Percentiles rank a stretch among this genome's conserved stretches.
phyloP scores from a whole-genome alignment of 23 tunicate species.

The Halocynthia roretzi region DNA sequence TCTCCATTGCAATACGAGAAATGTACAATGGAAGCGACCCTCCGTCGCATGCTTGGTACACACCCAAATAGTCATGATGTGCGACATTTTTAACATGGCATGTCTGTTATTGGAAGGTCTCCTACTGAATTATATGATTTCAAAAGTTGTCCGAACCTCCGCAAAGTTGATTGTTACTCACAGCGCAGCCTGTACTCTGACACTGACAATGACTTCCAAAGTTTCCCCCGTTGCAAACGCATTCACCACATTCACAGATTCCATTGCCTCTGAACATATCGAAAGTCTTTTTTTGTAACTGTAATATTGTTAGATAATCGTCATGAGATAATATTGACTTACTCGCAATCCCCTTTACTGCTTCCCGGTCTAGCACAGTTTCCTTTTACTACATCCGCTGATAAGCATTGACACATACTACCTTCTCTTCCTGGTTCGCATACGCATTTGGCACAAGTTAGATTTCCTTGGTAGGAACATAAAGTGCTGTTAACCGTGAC shows the following conservation, averaged over 20 bases:
- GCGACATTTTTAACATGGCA: too few species aligned
- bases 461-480: conserved; percentile 41
- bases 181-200: conserved; percentile 50
- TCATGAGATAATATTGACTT: neutral
- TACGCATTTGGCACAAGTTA: conserved; percentile 56
- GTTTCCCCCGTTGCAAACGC: conserved; percentile 36
- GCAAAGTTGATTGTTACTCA: conserved; percentile 23
- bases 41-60: too few species aligned
- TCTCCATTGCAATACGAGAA: too few species aligned
- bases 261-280: conserved; percentile 40
- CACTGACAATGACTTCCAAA: conserved; percentile 54
- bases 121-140: too few species aligned
- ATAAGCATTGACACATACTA: conserved; percentile 54
- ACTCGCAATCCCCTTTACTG: conserved; percentile 4
- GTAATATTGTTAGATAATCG: too few species aligned
- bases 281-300: too few species aligned
- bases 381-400: conserved; percentile 8
- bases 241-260: conserved; percentile 74
- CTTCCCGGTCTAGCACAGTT: neutral
- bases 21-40: too few species aligned
- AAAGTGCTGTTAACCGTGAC: conserved; percentile 20
- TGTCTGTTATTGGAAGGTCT: too few species aligned
- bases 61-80: too few species aligned
- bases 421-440: conserved; percentile 51
- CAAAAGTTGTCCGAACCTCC: conserved; percentile 39